phyloP scores from a whole-genome alignment of 2,888 invertebrate genomes.

The Oxyteleia sp. region DNA sequence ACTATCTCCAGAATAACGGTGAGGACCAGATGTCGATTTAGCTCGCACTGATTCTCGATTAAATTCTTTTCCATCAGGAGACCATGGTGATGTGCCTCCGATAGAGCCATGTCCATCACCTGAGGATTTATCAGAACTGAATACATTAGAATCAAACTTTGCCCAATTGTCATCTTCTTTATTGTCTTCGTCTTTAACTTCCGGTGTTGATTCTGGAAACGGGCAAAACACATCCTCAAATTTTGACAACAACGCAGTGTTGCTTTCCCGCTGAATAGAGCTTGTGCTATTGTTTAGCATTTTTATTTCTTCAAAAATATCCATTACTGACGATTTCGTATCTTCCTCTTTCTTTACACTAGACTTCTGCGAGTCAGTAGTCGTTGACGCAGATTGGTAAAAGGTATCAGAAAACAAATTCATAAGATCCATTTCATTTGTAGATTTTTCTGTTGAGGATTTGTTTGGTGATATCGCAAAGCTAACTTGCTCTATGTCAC shows the following conservation, averaged over 20 bases:
- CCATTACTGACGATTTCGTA: conserved; percentile 79
- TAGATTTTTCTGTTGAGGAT: conserved; percentile 61
- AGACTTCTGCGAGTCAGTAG: conserved; percentile 77
- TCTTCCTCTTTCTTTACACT: conserved; percentile 78
- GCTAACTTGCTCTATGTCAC: conserved; percentile 61
- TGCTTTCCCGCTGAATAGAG: conserved; percentile 57
- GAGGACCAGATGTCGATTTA: conserved; percentile 84
- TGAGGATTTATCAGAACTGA: conserved; percentile 83
- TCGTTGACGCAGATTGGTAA: conserved; percentile 69
- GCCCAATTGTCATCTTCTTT: conserved; percentile 86
- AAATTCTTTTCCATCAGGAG: conserved; percentile 92
- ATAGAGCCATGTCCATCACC: conserved; percentile 83
- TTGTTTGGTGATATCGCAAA: conserved; percentile 68
- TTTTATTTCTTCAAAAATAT: conserved; percentile 86
- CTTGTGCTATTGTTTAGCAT: conserved; percentile 82
- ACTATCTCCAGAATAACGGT: conserved; percentile 87
- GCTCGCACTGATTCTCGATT: conserved; percentile 83
- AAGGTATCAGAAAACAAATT: conserved; percentile 83
- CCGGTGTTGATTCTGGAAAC: conserved; percentile 78
- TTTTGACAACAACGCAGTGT: conserved; percentile 74
- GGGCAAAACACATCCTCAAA: conserved; percentile 85
- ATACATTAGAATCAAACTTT: conserved; percentile 85
- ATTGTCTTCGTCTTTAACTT: conserved; percentile 78
- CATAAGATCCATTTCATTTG: conserved; percentile 83
- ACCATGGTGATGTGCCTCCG: conserved; percentile 91